Base-by-base conservation (phyloP, 2,888 invertebrate species). In the Matsumyia berberina region DNA sequence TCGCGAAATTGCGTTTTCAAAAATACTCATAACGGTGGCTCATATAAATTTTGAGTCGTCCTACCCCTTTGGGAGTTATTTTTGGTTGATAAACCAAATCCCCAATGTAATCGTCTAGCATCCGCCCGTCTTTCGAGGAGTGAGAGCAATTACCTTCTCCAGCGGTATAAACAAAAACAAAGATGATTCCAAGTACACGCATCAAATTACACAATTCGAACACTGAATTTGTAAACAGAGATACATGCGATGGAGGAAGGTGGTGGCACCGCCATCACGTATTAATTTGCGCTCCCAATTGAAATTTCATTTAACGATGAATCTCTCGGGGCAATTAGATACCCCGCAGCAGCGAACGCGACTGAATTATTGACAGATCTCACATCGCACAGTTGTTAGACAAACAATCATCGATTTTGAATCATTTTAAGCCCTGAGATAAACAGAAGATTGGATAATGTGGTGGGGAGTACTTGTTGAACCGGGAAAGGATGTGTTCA, bases 271-370 rank as follows among this genome's bases (percentile, higher is more conserved):
- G 24, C 24, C 58, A 67, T 67, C 78, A 83, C 82, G 78, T 82
- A 83, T 73, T 73, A 66, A 78, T 73, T 77, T 66, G 62, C 62
- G 53, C 66, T 58, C 33, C 72, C 72, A 73, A 78, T 74, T 78
- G 82, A 78, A 72, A 78, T 72, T 82, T 82, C 72, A 78, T 66
- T 83, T 83, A 72, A 44, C 78, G 67, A 72, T 67, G 78, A 72
- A 67, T 82, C 76, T 77, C 82, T 73, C 35, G 82, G 72, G 78
- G 78, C 82, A 83, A 83, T 78, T 83, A 78, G 77, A 72, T 53
- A 82, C 77, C 60, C 70, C 81, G 64, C 70, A 33, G 44, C 58
- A 31, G 49, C 15, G 44, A 42, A 49, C 62, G 77, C 77, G 64
- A 66, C 37, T 77, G 35, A 82, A 77, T 70, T 77, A 82, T 70